Conservation (phyloP, 1,140 invertebrate species). For the Eumaeus atala region DNA sequence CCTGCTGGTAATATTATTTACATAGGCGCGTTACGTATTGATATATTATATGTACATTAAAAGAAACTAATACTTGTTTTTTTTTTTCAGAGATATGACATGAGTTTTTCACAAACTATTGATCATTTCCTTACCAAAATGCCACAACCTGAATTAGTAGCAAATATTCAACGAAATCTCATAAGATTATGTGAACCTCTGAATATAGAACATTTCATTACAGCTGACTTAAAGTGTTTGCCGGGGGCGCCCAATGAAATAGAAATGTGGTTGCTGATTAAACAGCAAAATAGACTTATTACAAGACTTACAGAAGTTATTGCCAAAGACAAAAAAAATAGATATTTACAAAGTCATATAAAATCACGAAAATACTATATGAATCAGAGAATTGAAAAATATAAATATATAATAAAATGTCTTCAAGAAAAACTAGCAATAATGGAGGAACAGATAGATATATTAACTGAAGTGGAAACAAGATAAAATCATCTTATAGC, state of each 20-base stretch:
- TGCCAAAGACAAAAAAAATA: constrained; percentile 44
- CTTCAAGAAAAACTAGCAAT: constrained; percentile 65
- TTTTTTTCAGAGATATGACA: constrained; percentile 13
- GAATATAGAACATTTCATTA: constrained; percentile 44
- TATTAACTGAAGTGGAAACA: constrained; percentile 56
- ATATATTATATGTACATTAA: too few relatives aligned
- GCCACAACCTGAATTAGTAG: constrained; percentile 40
- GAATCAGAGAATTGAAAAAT: constrained; percentile 42
- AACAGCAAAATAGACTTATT: constrained; percentile 56
- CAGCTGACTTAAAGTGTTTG: constrained; percentile 44
- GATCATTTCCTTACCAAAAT: constrained; percentile 42
- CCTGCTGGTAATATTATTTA: too few relatives aligned
- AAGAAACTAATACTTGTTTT: too few relatives aligned
- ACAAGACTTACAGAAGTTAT: constrained; percentile 40
- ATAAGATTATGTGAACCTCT: constrained; percentile 38
- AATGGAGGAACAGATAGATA: constrained; percentile 62
- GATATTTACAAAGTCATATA: constrained; percentile 40
- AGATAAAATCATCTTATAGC: constrained; percentile 29
- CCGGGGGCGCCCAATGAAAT: constrained; percentile 40
- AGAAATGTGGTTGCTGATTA: constrained; percentile 52
- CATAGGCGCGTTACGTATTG: too few relatives aligned
- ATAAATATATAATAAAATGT: constrained; percentile 61
- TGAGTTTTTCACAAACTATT: constrained; percentile 22
- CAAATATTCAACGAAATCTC: constrained; percentile 41
- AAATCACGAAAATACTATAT: constrained; percentile 37